Percentiles rank a stretch among this genome's conserved stretches.
phyloP scores from a whole-genome alignment of 2,797 vertebrate genomes.

The Natrix natrix region DNA sequence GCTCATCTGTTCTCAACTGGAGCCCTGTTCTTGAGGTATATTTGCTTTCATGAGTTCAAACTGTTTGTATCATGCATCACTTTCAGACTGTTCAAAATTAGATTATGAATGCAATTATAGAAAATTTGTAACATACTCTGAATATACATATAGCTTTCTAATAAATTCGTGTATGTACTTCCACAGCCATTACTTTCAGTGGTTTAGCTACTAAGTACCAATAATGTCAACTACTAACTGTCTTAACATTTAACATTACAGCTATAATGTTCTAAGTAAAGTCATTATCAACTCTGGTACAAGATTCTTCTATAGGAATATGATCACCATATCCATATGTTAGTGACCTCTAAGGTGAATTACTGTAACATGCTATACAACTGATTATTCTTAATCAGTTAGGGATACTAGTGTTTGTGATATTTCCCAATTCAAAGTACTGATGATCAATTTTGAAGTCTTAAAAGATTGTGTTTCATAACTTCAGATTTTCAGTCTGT shows the following conservation, averaged over 20 bases:
- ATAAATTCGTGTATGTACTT: background rate
- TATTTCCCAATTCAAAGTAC: background rate
- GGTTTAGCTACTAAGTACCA: background rate
- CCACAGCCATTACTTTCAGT: background rate
- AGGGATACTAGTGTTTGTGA: background rate
- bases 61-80: background rate
- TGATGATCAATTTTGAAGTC: background rate
- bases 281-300: background rate
- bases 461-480: background rate
- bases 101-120: background rate
- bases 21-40: conserved; percentile 91
- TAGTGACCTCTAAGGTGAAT: background rate
- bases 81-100: background rate
- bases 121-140: background rate
- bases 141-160: background rate
- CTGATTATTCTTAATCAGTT: background rate
- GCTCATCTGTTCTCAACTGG: conserved; percentile 92
- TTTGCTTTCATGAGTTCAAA: background rate
- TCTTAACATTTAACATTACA: background rate
- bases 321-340: background rate
- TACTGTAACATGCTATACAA: background rate
- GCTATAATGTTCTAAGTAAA: background rate
- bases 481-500: background rate
- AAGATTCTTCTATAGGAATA: background rate
- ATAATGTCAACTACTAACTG: background rate